phyloP scores from a whole-genome alignment of 2,888 invertebrate genomes.

The Noctuana brunneofusca region DNA sequence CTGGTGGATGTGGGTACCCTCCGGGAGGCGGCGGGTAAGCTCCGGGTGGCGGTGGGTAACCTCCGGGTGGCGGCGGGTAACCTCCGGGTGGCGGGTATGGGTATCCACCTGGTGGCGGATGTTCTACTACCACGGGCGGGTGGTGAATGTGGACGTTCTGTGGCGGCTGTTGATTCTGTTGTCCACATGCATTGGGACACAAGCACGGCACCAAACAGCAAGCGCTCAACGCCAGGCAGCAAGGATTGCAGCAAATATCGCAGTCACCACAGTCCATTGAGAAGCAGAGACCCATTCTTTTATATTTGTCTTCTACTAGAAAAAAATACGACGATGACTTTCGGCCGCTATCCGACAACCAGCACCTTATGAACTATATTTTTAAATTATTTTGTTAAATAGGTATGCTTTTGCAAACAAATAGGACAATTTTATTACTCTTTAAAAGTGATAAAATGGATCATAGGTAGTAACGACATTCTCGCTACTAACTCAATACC shows the following conservation, averaged over 20 bases:
- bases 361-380: background rate
- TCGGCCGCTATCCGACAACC: background rate
- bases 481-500: conserved; percentile 15
- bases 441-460: conserved; percentile 5
- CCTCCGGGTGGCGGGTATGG: conserved; percentile 56
- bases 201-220: conserved; percentile 73
- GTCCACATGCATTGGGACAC: conserved; percentile 75
- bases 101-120: conserved; percentile 51
- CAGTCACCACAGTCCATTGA: conserved; percentile 74
- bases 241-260: conserved; percentile 70
- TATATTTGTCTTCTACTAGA: conserved; percentile 51
- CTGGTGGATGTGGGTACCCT: conserved; percentile 43
- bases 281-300: conserved; percentile 71
- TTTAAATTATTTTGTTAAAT: background rate
- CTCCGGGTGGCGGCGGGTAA: conserved; percentile 48
- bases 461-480: conserved; percentile 9
- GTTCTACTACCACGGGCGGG: conserved; percentile 62
- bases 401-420: conserved; percentile 29
- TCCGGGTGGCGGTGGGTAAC: conserved; percentile 45
- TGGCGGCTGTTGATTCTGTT: conserved; percentile 58
- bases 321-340: conserved; percentile 45
- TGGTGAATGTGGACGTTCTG: conserved; percentile 66
- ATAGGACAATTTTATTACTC: background rate
- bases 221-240: conserved; percentile 71
- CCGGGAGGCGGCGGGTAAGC: conserved; percentile 44